Evolutionary conservation across 35 echinoderm and acorn worm species (phyloP), one percentile per base, ranked within the genome.

Genomic region (Ophioderma brevispina): DNA sequence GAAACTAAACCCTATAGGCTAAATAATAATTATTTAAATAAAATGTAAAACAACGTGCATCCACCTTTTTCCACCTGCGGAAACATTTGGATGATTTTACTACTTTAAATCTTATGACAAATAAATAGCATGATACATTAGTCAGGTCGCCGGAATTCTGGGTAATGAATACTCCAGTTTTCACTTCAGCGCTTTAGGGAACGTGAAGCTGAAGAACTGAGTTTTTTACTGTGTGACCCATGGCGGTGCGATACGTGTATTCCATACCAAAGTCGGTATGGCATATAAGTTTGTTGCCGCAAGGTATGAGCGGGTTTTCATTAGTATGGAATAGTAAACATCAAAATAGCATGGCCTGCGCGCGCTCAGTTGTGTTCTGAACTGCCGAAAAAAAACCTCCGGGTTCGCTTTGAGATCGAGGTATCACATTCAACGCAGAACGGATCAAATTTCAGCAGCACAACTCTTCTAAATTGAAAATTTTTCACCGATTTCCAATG

Each of bases 61-160:
- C 59, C 28, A 70, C 59, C 59, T 70, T 25, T 70, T 25, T 18
- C 59, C n/a, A 70, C 28, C 59, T 30, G 59, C 59, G 59, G 59
- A 70, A 70, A 70, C 23, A 70, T 8, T 70, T 30, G 59, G 59
- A 13, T 70, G 59, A 70, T 13, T 70, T 70, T 70, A 70, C 59
- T 70, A 70, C 59, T 70, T 70, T 70, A 70, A 70, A 70, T 70
- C 59, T 8, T 70, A 70, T 70, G n/a, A 70, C 59, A 70, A 70
- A 70, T 70, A 70, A 70, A 70, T 70, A 70, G 59, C 59, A 70
- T 70, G 59, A 70, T 70, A 70, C 59, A 70, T 70, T 70, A 70
- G 59, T 70, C 59, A 70, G 59, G 28, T 25, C 28, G 59, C 59
- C 59, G 59, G 59, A 2, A 70, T 70, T 70, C 1, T 70, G 59